A percentile compares a stretch with the other conserved stretches of the same genome.
phyloP scores from a whole-genome alignment of 2,888 invertebrate genomes.

The Cataglyphis albicans region DNA sequence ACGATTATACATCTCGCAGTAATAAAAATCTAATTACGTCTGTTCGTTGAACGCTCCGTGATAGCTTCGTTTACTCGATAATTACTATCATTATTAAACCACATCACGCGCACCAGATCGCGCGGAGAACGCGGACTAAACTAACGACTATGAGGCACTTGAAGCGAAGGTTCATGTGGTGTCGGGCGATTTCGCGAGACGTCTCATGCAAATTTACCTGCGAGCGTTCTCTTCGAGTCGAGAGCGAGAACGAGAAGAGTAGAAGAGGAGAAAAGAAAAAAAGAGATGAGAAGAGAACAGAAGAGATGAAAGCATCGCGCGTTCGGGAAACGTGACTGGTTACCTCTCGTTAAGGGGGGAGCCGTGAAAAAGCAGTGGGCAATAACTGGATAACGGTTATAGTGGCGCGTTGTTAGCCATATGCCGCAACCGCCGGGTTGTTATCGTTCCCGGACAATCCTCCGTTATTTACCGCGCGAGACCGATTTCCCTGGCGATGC shows the following conservation, averaged over 20 bases:
- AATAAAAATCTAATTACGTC: conserved; percentile 48
- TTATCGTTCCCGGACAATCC: conserved; percentile 58
- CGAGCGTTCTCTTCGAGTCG: neutral
- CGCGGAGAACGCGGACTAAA: neutral
- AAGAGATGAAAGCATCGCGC: neutral
- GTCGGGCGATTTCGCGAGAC: conserved; percentile 4
- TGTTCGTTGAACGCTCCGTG: conserved; percentile 18
- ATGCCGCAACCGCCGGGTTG: conserved; percentile 21
- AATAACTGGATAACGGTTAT: conserved; percentile 73
- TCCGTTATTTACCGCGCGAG: conserved; percentile 61
- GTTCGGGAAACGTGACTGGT: conserved; percentile 6
- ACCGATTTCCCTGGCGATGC: conserved; percentile 63
- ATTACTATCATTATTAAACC: conserved; percentile 40
- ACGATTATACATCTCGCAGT: neutral
- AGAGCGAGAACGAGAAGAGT: neutral
- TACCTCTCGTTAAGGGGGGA: neutral
- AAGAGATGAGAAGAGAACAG: neutral
- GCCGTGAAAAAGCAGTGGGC: conserved; percentile 63
- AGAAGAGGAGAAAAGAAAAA: neutral
- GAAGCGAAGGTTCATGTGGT: conserved; percentile 4
- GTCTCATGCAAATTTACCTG: conserved; percentile 34
- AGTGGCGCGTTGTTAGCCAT: conserved; percentile 51
- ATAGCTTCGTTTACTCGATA: conserved; percentile 41
- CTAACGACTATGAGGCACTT: conserved; percentile 33
- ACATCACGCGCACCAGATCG: neutral